These are phyloP conservation scores for Petrocephalus sullivani DNA, from an alignment of 2,797 vertebrate species.

Conservation along the genomic window DNA sequence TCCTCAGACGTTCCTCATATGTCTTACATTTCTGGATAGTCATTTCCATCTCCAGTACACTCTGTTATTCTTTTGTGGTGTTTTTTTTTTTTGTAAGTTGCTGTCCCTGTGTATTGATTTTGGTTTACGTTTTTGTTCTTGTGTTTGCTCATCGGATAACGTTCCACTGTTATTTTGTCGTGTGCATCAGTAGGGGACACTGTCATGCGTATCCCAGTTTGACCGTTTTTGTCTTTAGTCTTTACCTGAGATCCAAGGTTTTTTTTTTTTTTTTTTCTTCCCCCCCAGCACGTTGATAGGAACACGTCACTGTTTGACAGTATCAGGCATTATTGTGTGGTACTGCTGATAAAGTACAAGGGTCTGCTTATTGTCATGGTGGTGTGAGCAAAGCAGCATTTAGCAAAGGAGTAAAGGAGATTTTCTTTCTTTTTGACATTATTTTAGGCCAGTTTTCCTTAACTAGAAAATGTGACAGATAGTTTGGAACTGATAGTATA, in stretches of 20 bases:
- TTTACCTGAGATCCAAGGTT: background rate
- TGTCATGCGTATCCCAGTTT: background rate
- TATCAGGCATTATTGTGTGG: background rate
- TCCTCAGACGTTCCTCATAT: background rate
- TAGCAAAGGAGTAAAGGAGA: no score
- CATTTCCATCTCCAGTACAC: constrained; percentile 1
- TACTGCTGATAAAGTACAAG: background rate
- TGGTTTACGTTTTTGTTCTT: background rate
- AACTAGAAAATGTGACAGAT: background rate
- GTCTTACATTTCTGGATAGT: constrained; percentile 11
- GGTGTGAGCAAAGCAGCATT: background rate
- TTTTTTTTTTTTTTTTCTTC: background rate
- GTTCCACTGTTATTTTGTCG: background rate
- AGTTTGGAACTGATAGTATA: background rate
- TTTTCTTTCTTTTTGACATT: background rate
- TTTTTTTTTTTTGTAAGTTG: background rate
- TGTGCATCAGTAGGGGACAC: background rate
- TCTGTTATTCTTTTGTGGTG: constrained; percentile 8
- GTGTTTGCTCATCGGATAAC: background rate
- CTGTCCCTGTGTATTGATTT: background rate
- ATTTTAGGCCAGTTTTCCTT: background rate
- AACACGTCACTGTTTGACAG: background rate
- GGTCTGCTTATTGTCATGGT: background rate
- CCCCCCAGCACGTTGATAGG: background rate
- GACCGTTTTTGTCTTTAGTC: background rate